A percentile compares a stretch with the other conserved stretches of the same genome.
Conservation (phyloP, 2,888 invertebrate genomes). For the Lagria hirta region DNA sequence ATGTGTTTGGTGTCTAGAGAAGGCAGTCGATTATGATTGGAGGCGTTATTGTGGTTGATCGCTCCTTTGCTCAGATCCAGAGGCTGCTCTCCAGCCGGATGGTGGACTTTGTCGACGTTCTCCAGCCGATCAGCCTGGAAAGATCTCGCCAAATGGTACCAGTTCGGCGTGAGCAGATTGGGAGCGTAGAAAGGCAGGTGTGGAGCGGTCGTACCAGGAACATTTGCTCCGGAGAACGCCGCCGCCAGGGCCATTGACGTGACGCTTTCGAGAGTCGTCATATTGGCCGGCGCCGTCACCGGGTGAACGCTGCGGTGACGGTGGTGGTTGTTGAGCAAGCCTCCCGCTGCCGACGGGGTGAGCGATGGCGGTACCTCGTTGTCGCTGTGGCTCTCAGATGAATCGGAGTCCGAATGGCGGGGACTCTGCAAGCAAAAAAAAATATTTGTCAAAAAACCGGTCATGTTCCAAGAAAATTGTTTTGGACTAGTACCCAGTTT, state of each 20-base stretch:
- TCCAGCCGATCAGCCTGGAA: constrained; percentile 49
- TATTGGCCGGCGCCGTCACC: constrained; percentile 52
- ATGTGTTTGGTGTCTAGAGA: constrained; percentile 62
- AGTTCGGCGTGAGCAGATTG: constrained; percentile 45
- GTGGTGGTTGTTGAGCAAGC: constrained; percentile 42
- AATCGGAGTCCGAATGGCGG: constrained; percentile 68
- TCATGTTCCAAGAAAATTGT: too few relatives aligned
- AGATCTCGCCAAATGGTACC: constrained; percentile 58
- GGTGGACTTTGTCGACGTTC: constrained; percentile 44
- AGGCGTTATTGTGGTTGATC: constrained; percentile 36
- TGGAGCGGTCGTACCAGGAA: constrained; percentile 43
- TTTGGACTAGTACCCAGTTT: too few relatives aligned
- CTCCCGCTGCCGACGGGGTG: constrained; percentile 42
- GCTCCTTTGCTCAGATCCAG: constrained; percentile 79
- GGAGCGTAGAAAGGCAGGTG: constrained; percentile 50
- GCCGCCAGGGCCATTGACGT: constrained; percentile 69
- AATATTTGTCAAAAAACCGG: not conserved
- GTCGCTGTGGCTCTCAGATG: constrained; percentile 61
- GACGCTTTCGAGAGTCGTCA: constrained; percentile 61
- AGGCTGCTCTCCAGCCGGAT: constrained; percentile 66
- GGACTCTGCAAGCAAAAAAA: constrained; percentile 59
- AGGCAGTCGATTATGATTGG: constrained; percentile 48
- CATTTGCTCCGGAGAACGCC: constrained; percentile 63
- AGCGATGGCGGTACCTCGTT: constrained; percentile 57
- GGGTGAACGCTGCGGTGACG: constrained; percentile 47